These are phyloP conservation scores for Hycleus cichorii DNA, from an alignment of 1,140 invertebrate species.

Conservation along the genomic window DNA sequence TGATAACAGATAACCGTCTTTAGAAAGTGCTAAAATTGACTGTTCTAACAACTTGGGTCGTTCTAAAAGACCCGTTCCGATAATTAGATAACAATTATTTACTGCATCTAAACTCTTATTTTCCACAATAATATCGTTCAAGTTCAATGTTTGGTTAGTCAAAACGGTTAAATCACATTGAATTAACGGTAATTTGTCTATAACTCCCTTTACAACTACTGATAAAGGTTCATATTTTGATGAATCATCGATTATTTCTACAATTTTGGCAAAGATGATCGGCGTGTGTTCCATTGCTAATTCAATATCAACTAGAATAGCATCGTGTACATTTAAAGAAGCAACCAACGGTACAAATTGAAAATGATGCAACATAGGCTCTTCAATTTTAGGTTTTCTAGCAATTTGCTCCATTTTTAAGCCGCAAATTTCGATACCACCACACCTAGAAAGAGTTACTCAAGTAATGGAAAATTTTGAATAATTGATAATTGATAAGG, in stretches of 20 bases:
- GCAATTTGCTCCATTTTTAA: slow-evolving; percentile 68
- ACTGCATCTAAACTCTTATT: no score
- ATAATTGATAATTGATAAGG: no score
- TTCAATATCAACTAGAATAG: slow-evolving; percentile 54
- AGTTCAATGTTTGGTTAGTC: slow-evolving; percentile 42
- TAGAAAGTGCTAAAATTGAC: no score
- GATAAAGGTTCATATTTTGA: slow-evolving; percentile 46
- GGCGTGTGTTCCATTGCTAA: slow-evolving; percentile 69
- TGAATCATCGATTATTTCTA: slow-evolving; percentile 57
- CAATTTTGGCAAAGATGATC: slow-evolving; percentile 58
- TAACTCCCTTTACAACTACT: slow-evolving; percentile 48
- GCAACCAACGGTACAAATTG: slow-evolving; percentile 64
- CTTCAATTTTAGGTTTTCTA: slow-evolving; percentile 50
- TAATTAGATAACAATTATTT: no score
- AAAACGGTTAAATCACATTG: slow-evolving; percentile 50
- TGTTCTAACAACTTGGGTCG: no score
- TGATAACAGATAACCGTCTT: no score
- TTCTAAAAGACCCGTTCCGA: no score
- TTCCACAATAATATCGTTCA: no score
- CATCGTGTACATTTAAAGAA: slow-evolving; percentile 58
- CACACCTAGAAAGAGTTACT: slow-evolving; percentile 43
- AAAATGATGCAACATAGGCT: slow-evolving; percentile 63
- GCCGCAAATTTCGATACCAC: slow-evolving; percentile 79
- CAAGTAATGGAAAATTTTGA: no score
- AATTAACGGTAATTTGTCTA: slow-evolving; percentile 52